Conservation (phyloP, 2,888 invertebrate genomes). For the Tholera decimalis region DNA sequence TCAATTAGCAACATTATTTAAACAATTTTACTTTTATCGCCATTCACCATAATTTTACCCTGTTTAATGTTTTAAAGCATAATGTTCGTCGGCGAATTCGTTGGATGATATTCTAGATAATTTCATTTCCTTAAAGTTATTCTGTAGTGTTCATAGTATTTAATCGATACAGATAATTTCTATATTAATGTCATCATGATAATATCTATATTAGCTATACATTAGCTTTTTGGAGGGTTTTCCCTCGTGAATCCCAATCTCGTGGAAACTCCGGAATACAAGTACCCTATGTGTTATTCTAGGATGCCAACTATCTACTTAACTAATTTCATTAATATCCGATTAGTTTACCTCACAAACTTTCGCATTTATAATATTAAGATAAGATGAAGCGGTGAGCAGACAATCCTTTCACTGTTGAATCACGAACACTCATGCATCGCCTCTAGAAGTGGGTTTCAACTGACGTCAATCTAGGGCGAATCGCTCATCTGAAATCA, state of each 20-base stretch:
- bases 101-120: slow-evolving; percentile 22
- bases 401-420: background rate
- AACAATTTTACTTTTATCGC: slow-evolving; percentile 27
- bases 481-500: too few relatives aligned
- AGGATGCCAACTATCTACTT: too few relatives aligned
- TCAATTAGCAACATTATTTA: slow-evolving; percentile 36
- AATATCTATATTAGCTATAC: slow-evolving; percentile 1
- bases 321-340: too few relatives aligned
- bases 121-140: slow-evolving; percentile 6
- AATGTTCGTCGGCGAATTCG: background rate
- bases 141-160: slow-evolving; percentile 11
- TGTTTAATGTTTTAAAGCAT: background rate
- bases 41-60: background rate
- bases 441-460: background rate
- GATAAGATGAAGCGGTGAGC: background rate
- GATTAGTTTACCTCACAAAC: too few relatives aligned
- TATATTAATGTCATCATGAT: background rate
- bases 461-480: background rate
- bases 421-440: background rate
- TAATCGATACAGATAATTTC: slow-evolving; percentile 30
- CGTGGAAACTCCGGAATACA: too few relatives aligned
- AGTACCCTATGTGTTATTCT: too few relatives aligned
- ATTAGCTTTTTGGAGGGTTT: too few relatives aligned
- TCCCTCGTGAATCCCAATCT: too few relatives aligned
- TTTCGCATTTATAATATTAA: too few relatives aligned